Percentiles rank a stretch among this genome's conserved stretches.
phyloP scores from a whole-genome alignment of 2,113 vertebrate species.

The Myxocyprinus asiaticus region DNA sequence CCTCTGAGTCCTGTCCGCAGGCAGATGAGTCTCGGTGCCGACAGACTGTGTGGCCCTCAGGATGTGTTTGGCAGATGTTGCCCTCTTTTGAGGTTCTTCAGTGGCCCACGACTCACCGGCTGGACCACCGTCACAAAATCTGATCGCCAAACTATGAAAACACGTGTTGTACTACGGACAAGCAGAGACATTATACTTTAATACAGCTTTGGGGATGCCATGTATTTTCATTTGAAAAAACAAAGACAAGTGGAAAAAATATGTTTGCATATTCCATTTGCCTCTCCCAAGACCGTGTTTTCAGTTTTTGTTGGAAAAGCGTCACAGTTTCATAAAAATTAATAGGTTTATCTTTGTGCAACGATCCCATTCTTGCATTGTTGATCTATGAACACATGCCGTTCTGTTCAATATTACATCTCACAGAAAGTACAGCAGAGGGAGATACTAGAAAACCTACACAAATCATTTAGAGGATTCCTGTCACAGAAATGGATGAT shows the following conservation, averaged over 20 bases:
- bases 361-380: not conserved
- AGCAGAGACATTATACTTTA: too few relatives aligned
- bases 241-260: not conserved
- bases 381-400: constrained; percentile 1
- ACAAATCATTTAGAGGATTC: not conserved
- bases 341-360: too few relatives aligned
- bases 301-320: constrained; percentile 5
- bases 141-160: too few relatives aligned
- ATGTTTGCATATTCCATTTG: not conserved
- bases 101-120: constrained; percentile 16
- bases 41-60: too few relatives aligned
- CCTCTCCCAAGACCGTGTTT: not conserved
- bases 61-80: constrained; percentile 44
- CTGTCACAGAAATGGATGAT: constrained; percentile 8
- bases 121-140: constrained; percentile 44
- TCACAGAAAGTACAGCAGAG: not conserved
- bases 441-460: too few relatives aligned
- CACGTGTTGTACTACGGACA: too few relatives aligned
- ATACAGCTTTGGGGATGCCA: too few relatives aligned
- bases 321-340: too few relatives aligned
- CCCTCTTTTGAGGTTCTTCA: constrained; percentile 16
- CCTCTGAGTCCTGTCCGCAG: too few relatives aligned
- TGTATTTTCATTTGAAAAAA: constrained; percentile 11
- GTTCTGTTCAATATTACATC: constrained; percentile 23
- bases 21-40: too few relatives aligned